A percentile compares a stretch with the other conserved stretches of the same genome.
phyloP scores from a whole-genome alignment of 2,797 vertebrate genomes.

The Huso huso region DNA sequence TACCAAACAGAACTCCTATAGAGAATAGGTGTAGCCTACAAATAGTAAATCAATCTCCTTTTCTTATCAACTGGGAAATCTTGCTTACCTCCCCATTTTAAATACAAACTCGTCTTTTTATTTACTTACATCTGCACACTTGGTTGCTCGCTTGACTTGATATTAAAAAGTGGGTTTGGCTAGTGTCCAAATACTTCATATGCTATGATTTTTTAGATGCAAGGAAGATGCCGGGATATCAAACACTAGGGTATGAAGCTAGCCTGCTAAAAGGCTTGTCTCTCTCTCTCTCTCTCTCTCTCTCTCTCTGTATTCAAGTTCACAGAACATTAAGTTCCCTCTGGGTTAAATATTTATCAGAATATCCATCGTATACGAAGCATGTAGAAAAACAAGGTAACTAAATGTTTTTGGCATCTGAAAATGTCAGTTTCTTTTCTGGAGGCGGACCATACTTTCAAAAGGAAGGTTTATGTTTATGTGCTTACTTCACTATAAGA shows the following conservation, averaged over 20 bases:
- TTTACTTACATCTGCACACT: slow-evolving; percentile 59
- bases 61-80: slow-evolving; percentile 42
- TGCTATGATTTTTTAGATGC: slow-evolving; percentile 28
- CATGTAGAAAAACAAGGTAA: too few species aligned
- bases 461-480: too few species aligned
- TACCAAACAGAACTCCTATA: slow-evolving; percentile 45
- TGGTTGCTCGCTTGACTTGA: slow-evolving; percentile 60
- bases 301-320: too few species aligned
- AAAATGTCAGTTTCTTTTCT: too few species aligned
- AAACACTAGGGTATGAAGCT: slow-evolving; percentile 10
- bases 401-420: too few species aligned
- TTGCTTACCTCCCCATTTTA: slow-evolving; percentile 53
- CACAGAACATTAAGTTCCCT: too few species aligned
- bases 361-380: too few species aligned
- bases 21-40: slow-evolving; percentile 41
- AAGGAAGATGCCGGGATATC: slow-evolving; percentile 20
- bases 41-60: slow-evolving; percentile 37
- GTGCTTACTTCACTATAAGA: too few species aligned
- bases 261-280: slow-evolving; percentile 8
- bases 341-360: too few species aligned
- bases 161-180: slow-evolving; percentile 55
- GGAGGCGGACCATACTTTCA: too few species aligned
- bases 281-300: too few species aligned
- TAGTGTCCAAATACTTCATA: slow-evolving; percentile 52
- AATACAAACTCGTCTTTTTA: slow-evolving; percentile 44